Evolutionary conservation across 1,140 invertebrate species (phyloP).

Genomic region (Saccostrea glomerata): DNA sequence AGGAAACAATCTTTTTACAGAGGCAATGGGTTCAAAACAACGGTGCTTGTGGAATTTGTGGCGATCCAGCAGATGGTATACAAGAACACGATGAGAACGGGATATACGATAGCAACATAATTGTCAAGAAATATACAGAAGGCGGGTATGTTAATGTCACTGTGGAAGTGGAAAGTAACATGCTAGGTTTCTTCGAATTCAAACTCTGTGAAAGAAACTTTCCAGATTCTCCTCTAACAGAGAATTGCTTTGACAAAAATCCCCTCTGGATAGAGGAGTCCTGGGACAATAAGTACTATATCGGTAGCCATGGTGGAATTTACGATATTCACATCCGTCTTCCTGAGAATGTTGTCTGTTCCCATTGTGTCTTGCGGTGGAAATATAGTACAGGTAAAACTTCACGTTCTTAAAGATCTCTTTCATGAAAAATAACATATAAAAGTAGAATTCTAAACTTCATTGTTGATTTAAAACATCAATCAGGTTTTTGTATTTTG

Average conservation of each 20-base stretch:
- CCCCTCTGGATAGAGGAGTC: slow-evolving; percentile 70
- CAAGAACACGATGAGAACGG: slow-evolving; percentile 53
- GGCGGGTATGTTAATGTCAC: slow-evolving; percentile 55
- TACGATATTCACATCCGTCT: slow-evolving; percentile 57
- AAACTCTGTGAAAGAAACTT: slow-evolving; percentile 86
- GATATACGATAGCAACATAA: slow-evolving; percentile 47
- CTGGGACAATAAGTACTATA: slow-evolving; percentile 46
- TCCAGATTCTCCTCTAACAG: slow-evolving; percentile 51
- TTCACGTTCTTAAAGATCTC: background rate
- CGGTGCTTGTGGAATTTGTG: slow-evolving; percentile 93
- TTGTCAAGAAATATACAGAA: slow-evolving; percentile 48
- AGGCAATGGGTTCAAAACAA: slow-evolving; percentile 90
- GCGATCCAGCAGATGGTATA: slow-evolving; percentile 84
- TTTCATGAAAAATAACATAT: background rate
- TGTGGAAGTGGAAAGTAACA: slow-evolving; percentile 60
- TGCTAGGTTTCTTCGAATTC: slow-evolving; percentile 90
- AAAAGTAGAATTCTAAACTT: background rate
- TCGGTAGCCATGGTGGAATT: slow-evolving; percentile 52
- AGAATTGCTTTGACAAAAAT: slow-evolving; percentile 58
- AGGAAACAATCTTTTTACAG: slow-evolving; percentile 40
- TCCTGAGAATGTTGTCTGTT: slow-evolving; percentile 60
- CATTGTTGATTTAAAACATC: background rate
- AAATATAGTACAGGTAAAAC: slow-evolving; percentile 67
- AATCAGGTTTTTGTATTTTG: background rate
- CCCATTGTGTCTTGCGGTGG: slow-evolving; percentile 72